Base-by-base conservation (phyloP, 2,888 invertebrate genomes). In the Drosophila austrosaltans region DNA sequence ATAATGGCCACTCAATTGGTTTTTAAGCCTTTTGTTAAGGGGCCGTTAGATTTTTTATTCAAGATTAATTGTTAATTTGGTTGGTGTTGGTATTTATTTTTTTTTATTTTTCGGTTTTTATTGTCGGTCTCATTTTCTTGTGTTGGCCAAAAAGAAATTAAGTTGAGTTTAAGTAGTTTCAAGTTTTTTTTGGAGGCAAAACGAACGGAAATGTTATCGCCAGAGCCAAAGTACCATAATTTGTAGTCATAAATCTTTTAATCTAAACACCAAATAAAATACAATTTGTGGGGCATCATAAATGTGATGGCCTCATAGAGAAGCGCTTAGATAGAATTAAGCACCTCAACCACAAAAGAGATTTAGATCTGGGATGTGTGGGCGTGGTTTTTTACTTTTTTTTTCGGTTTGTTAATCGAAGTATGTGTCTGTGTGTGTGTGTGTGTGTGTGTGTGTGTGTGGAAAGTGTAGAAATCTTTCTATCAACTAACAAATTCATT, bases 161-260 rank as follows among this genome's bases (percentile, higher is more conserved):
- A 81, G 81, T 79, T 79, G 81, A 86, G 77, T 77, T 81, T 85
- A 82, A 80, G 78, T 82, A 78, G 78, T 71, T 75, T 67, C 53
- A 56, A 54, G 30, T 59, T 62, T 64, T 58, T 16, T 16, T 16
- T 16, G 16, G 44, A 53, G 63, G 44, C 53, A 36, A 39, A 57
- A 48, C 72, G 69, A 88, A 89, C 88, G 88, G 88, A 88, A 88
- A 88, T 84, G 89, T 85, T 88, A 83, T 88, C 85, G 87, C 85
- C 84, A 22, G 54, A 70, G 66, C 76, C 78, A 78, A 85, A 84
- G 85, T 82, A 85, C 89, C 83, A 89, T 89, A 89, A 89, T 89
- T 89, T 89, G 88, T 81, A 81, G 82, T 73, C 83, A 88, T 89
- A 89, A 89, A 89, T 89, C 88, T 89, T 87, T 76, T 77, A 67